Percentiles rank a stretch among this genome's conserved stretches.
Conservation (phyloP, 2,113 vertebrate species). For the Athene cunicularia region DNA sequence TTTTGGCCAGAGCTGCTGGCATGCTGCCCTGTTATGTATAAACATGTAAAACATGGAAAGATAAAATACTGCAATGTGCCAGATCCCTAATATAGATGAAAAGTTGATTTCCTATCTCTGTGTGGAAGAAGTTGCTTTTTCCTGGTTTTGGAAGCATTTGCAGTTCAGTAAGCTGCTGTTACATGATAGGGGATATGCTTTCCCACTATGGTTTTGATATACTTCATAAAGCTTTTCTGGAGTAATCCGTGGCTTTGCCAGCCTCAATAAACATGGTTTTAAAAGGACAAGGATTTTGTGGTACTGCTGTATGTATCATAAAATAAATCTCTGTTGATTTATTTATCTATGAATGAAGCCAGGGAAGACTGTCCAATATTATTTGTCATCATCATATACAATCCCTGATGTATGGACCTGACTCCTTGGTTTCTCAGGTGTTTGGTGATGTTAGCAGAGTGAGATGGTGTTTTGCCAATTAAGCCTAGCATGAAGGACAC, state of each 20-base stretch:
- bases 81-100: not conserved
- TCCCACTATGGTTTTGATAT: not conserved
- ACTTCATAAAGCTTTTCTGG: not conserved
- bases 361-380: not conserved
- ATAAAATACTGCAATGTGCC: not conserved
- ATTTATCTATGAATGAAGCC: not conserved
- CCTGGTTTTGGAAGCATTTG: not conserved
- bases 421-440: not conserved
- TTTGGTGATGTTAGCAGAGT: not conserved
- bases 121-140: not conserved
- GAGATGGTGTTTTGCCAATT: not conserved
- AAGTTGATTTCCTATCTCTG: not conserved
- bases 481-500: no score
- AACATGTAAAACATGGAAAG: not conserved
- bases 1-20: not conserved
- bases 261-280: not conserved
- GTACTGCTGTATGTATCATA: not conserved
- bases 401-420: not conserved
- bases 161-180: not conserved
- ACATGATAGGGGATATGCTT: not conserved
- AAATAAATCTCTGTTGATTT: not conserved
- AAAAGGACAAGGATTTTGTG: not conserved
- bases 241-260: not conserved
- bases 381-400: not conserved
- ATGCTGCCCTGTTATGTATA: not conserved